Evolutionary conservation across 2,888 invertebrate genomes (phyloP).

Genomic region (Acrobasis repandana): DNA sequence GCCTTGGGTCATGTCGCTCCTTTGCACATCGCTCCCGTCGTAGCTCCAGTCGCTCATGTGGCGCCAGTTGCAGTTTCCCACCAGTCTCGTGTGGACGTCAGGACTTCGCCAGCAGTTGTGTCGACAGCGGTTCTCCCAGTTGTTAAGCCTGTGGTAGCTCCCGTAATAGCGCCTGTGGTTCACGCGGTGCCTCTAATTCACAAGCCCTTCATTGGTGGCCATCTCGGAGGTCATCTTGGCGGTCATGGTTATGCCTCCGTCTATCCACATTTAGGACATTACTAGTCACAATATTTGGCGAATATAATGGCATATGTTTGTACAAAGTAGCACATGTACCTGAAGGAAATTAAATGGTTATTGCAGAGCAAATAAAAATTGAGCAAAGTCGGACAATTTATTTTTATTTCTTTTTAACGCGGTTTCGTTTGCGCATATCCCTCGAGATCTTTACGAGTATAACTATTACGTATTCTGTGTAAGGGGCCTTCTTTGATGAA

Average conservation of each 20-base stretch:
- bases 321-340: neutral
- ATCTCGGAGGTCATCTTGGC: conserved; percentile 27
- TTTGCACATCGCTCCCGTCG: no score
- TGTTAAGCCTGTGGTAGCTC: conserved; percentile 50
- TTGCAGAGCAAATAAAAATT: neutral
- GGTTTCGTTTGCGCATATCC: no score
- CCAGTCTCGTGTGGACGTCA: conserved; percentile 79
- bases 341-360: neutral
- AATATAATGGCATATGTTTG: neutral
- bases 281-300: conserved; percentile 37
- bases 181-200: conserved; percentile 49
- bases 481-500: no score
- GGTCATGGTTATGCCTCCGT: conserved; percentile 34
- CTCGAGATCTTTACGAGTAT: no score
- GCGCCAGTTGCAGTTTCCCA: conserved; percentile 77
- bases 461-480: no score
- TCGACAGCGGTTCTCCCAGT: conserved; percentile 45
- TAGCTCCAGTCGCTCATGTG: conserved; percentile 33
- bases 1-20: conserved; percentile 39
- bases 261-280: conserved; percentile 45
- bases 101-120: conserved; percentile 53
- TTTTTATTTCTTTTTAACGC: no score
- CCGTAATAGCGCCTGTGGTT: conserved; percentile 49
- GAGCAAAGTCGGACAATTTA: no score
- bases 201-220: conserved; percentile 16